Percentiles rank a stretch among this genome's conserved stretches.
Evolutionary conservation across 2,113 vertebrate genomes (phyloP).

Genomic region (Struthidea cinerea): DNA sequence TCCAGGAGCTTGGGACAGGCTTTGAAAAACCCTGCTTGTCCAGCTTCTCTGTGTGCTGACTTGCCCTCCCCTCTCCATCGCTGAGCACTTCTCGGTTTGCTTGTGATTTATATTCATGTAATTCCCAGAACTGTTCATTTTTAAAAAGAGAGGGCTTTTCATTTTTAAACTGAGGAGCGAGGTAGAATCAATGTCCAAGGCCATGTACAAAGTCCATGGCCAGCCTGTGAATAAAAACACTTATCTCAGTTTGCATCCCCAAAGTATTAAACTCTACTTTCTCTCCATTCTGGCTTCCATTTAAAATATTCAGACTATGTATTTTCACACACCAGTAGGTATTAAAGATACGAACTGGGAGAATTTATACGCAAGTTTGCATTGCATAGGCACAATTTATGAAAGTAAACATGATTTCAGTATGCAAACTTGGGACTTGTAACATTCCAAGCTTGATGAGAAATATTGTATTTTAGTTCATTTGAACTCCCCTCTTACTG

Average conservation of each 20-base stretch:
- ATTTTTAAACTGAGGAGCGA: not conserved
- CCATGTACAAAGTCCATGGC: not conserved
- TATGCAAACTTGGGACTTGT: not conserved
- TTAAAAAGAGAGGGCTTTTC: not conserved
- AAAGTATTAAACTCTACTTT: not conserved
- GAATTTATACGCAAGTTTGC: not conserved
- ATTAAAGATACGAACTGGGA: not conserved
- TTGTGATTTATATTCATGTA: not conserved
- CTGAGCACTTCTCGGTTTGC: not conserved
- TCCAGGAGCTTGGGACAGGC: not conserved
- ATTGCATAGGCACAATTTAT: not conserved
- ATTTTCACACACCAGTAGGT: not conserved
- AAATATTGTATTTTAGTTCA: not conserved
- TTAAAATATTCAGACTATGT: not conserved
- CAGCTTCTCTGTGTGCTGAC: not conserved
- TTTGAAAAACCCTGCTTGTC: not conserved
- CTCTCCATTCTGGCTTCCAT: not conserved
- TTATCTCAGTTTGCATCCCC: not conserved
- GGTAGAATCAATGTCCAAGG: not conserved
- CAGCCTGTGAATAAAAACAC: not conserved
- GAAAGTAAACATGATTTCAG: not conserved
- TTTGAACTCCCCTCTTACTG: not conserved
- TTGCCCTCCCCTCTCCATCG: not conserved
- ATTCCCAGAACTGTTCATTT: not conserved
- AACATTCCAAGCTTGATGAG: not conserved